Conservation (phyloP, 2,797 vertebrate species). For the Threskiornis aethiopicus region DNA sequence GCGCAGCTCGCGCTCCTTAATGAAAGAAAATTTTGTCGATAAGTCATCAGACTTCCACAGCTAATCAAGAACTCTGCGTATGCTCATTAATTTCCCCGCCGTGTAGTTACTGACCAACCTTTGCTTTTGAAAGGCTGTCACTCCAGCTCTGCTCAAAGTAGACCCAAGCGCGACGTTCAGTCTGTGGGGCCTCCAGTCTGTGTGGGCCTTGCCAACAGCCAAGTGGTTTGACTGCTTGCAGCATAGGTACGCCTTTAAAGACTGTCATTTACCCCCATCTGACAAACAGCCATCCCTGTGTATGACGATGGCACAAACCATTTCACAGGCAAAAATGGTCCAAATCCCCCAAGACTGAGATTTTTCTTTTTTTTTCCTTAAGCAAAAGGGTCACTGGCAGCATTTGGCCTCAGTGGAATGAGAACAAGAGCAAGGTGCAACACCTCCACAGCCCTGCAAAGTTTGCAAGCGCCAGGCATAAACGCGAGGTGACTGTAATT, state of each 20-base stretch:
- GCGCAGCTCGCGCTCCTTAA: fast-evolving
- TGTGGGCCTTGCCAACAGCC: neutral
- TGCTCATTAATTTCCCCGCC: neutral
- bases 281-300: fast-evolving
- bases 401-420: fast-evolving
- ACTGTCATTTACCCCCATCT: fast-evolving
- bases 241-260: fast-evolving
- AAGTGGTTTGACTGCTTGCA: fast-evolving
- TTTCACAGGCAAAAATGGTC: neutral
- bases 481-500: neutral
- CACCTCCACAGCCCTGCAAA: neutral
- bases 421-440: fast-evolving
- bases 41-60: neutral
- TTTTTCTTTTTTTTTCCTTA: too few relatives aligned
- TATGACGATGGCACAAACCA: fast-evolving
- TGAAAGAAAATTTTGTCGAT: fast-evolving
- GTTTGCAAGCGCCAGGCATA: neutral
- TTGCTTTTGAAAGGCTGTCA: too few relatives aligned
- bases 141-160: too few relatives aligned
- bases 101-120: neutral
- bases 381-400: neutral
- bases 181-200: neutral
- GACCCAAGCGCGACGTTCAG: fast-evolving
- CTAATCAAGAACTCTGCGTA: fast-evolving
- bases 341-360: fast-evolving